Percentiles rank a stretch among this genome's conserved stretches.
These are phyloP conservation scores for Mustela erminea DNA, from an alignment of 2,797 vertebrate genomes.

Conservation along the genomic window DNA sequence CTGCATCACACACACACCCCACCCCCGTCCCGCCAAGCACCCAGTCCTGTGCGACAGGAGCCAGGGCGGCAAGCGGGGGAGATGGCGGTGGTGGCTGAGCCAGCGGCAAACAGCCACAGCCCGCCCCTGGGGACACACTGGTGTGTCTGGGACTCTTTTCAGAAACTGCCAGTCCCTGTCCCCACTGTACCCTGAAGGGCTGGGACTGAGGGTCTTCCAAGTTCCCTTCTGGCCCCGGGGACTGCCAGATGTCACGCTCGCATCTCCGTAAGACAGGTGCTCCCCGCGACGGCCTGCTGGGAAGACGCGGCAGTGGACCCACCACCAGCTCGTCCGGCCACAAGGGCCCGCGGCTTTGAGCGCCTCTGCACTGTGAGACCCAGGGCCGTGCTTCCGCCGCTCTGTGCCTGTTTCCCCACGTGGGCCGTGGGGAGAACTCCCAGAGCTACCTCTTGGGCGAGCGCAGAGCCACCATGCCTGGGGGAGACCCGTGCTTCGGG, in stretches of 20 bases:
- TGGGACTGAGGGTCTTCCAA: not conserved
- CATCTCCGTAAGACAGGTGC: accelerated
- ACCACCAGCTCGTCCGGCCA: not conserved
- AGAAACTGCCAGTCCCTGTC: not conserved
- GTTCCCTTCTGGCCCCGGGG: not conserved
- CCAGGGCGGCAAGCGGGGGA: not conserved
- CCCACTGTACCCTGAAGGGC: not conserved
- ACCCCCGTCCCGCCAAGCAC: not conserved
- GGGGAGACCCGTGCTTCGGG: not conserved
- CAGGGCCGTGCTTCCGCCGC: not conserved
- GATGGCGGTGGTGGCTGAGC: not conserved
- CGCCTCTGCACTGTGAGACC: not conserved
- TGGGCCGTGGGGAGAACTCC: constrained; percentile 27
- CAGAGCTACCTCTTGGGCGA: constrained; percentile 62
- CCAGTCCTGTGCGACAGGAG: not conserved
- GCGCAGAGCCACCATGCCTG: not conserved
- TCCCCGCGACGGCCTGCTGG: not conserved
- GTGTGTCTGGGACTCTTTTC: not conserved
- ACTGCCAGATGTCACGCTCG: not conserved
- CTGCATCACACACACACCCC: not conserved
- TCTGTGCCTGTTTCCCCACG: constrained; percentile 58
- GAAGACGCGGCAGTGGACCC: accelerated
- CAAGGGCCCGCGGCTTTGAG: not conserved
- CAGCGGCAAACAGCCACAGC: not conserved
- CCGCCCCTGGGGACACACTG: accelerated